These are phyloP conservation scores for Pagrus major DNA, from an alignment of 2,113 vertebrate species.

Conservation along the genomic window DNA sequence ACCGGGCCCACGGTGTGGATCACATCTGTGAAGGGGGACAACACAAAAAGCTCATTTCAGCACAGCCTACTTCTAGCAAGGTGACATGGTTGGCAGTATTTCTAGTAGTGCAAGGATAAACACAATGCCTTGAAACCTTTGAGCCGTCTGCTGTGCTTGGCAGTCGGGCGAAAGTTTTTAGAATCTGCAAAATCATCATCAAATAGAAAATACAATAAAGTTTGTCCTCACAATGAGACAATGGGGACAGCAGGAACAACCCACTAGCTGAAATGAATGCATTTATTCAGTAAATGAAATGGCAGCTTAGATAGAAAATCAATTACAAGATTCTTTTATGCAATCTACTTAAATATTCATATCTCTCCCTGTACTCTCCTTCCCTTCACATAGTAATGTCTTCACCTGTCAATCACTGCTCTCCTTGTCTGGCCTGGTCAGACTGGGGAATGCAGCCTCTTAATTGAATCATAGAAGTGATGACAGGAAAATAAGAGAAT, in stretches of 20 bases:
- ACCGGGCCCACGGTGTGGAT: constrained; percentile 98
- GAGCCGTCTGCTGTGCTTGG: not conserved
- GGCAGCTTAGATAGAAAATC: constrained; percentile 86
- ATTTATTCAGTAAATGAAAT: constrained; percentile 87
- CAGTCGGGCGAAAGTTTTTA: constrained; percentile 5
- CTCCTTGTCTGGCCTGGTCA: constrained; percentile 78
- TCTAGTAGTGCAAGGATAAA: constrained; percentile 20
- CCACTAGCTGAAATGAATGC: constrained; percentile 57
- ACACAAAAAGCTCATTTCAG: constrained; percentile 57
- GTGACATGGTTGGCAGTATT: constrained; percentile 38
- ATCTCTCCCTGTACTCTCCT: constrained; percentile 83
- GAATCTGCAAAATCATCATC: constrained; percentile 59
- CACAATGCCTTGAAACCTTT: constrained; percentile 23
- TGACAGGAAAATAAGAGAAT: constrained; percentile 78
- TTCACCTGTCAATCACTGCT: constrained; percentile 84
- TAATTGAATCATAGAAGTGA: constrained; percentile 83
- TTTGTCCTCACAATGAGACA: constrained; percentile 74
- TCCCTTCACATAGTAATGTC: constrained; percentile 83
- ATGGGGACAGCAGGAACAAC: constrained; percentile 57
- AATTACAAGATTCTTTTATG: constrained; percentile 87
- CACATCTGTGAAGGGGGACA: constrained; percentile 87
- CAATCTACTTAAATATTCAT: constrained; percentile 85
- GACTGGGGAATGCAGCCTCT: constrained; percentile 69
- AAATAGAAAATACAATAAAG: constrained; percentile 52
- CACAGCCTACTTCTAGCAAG: constrained; percentile 27